Evolutionary conservation across 2,113 vertebrate genomes (phyloP), one percentile per base, ranked within the genome.

Genomic region (Strix uralensis): DNA sequence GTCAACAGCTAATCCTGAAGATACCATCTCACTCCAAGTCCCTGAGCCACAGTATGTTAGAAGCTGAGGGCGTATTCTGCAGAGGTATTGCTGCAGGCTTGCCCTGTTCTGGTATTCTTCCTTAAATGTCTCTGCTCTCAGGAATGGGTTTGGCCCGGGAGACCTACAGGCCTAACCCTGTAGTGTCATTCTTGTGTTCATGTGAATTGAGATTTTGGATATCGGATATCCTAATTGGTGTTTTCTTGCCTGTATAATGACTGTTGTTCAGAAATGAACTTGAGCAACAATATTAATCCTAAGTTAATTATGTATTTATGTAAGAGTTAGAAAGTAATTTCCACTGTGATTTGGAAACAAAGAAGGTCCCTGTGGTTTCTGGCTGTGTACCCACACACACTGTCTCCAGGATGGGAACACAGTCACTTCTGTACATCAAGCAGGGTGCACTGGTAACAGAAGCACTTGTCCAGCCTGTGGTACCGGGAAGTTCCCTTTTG

Each of bases 201-300:
- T 10, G 14, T 66, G 91, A 75, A 58, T 65, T 88, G 80, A 3
- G 8, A 81, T 91, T 69, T 51, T 49, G 55, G 44, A 25, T 93
- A 79, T 81, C 12, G 0, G 19, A 69, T 90, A 75, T 63, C 36
- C 52, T 94, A 81, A 90, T 86, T 94, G 77, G 17, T 95, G 61
- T 91, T 95, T 95, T 94, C 88, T 94, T 94, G 36, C 72, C 34
- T 86, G 29, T 59, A 3, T 96, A 95, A 92, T 95, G 52, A 94
- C 34, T 81, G 46, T 75, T 95, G 86, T 81, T 96, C 44, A 65
- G 73, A 75, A 79, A 67, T 38, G 16, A 71, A 49, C 70, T 94
- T 95, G 83, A 91, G 77, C 83, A 96, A 89, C 19, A 65, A 2
- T 52, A 57, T 80, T 89, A 90, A 91, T 88, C 83, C 57, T 32